Evolutionary conservation across 2,888 invertebrate genomes (phyloP).

Genomic region (Nymphalis urticae): DNA sequence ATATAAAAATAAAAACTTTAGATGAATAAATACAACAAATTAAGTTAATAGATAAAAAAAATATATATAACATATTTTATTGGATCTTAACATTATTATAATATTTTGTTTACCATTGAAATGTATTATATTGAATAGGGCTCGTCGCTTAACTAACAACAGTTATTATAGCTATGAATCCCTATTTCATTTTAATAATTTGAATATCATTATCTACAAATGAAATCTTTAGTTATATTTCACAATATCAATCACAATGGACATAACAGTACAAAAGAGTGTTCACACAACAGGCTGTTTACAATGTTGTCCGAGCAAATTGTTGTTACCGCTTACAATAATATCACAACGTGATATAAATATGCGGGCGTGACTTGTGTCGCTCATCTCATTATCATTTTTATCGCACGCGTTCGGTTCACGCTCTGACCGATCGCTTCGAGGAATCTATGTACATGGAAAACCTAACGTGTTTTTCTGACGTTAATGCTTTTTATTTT

Average conservation of each 20-base stretch:
- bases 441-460: constrained; percentile 29
- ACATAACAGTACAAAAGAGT: constrained; percentile 19
- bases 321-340: constrained; percentile 15
- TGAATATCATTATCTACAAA: constrained; percentile 1
- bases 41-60: no score
- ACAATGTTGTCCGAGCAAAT: constrained; percentile 26
- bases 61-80: no score
- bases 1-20: no score
- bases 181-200: background rate
- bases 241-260: constrained; percentile 14
- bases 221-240: constrained; percentile 1
- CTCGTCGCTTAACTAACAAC: background rate
- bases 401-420: constrained; percentile 38
- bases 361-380: constrained; percentile 41
- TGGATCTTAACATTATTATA: no score
- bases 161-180: background rate
- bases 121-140: no score
- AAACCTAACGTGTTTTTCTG: constrained; percentile 10
- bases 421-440: constrained; percentile 32
- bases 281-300: constrained; percentile 14
- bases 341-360: constrained; percentile 19
- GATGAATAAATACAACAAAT: no score
- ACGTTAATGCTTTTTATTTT: background rate
- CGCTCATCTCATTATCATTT: constrained; percentile 43
- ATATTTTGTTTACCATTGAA: no score